These are phyloP conservation scores for Dimorphilus gyrociliatus DNA, from an alignment of 2,888 invertebrate species.

Conservation along the genomic window DNA sequence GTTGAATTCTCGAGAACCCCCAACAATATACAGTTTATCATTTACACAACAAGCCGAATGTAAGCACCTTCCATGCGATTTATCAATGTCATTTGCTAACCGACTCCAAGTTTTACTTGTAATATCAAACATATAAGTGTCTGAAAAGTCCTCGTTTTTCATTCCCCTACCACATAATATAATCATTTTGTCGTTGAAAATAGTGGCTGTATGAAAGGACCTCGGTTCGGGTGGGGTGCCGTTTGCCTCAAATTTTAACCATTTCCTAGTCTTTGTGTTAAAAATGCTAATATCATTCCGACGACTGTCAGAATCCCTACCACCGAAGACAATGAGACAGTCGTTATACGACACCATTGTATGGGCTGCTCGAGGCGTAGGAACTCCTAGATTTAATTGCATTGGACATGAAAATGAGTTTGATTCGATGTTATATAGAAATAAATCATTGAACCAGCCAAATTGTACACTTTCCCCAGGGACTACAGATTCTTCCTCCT, in stretches of 20 bases:
- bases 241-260: slow-evolving; percentile 8
- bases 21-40: slow-evolving; percentile 22
- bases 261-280: slow-evolving; percentile 21
- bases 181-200: slow-evolving; percentile 20
- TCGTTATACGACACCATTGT: slow-evolving; percentile 25
- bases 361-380: slow-evolving; percentile 28
- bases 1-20: slow-evolving; percentile 25
- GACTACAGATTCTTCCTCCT: slow-evolving; percentile 11
- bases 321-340: slow-evolving; percentile 30
- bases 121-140: slow-evolving; percentile 28
- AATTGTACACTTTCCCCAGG: slow-evolving; percentile 27
- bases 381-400: slow-evolving; percentile 30
- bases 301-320: slow-evolving; percentile 24
- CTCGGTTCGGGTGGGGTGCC: slow-evolving; percentile 24
- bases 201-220: slow-evolving; percentile 26
- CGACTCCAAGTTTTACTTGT: slow-evolving; percentile 27
- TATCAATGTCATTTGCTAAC: slow-evolving; percentile 16
- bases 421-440: slow-evolving; percentile 23
- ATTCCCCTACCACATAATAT: slow-evolving; percentile 26
- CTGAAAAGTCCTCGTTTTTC: slow-evolving; percentile 22
- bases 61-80: slow-evolving; percentile 19
- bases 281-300: slow-evolving; percentile 32
- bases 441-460: slow-evolving; percentile 35
- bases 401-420: slow-evolving; percentile 28
- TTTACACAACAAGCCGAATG: slow-evolving; percentile 21